A percentile compares a stretch with the other conserved stretches of the same genome.
phyloP scores from a whole-genome alignment of 2,113 vertebrate species.

The Pollachius pollachius region DNA sequence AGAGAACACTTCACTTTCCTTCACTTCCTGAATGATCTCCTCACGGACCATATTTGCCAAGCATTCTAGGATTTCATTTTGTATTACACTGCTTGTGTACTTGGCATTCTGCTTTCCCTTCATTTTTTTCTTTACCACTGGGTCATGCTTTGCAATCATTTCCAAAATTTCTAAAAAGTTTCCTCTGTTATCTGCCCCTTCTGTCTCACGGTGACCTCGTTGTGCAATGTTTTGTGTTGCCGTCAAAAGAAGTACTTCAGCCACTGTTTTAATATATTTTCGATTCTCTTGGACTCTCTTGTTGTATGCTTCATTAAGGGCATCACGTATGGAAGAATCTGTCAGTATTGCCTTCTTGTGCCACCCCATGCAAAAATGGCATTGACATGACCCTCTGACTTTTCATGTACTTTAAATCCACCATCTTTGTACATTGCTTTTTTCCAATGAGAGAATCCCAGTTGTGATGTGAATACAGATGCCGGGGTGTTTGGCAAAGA shows the following conservation, averaged over 20 bases:
- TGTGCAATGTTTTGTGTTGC: constrained; percentile 18
- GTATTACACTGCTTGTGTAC: constrained; percentile 24
- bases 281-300: no score
- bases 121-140: constrained; percentile 16
- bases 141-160: constrained; percentile 22
- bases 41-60: not conserved
- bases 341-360: constrained; percentile 11
- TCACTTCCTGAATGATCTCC: not conserved
- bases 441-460: constrained; percentile 21
- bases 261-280: constrained; percentile 27
- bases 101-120: constrained; percentile 27
- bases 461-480: constrained; percentile 4
- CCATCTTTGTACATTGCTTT: constrained; percentile 7
- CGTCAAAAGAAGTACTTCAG: constrained; percentile 20
- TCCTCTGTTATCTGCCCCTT: constrained; percentile 21
- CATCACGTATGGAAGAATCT: constrained; percentile 12
- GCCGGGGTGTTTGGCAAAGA: not conserved
- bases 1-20: not conserved
- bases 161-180: constrained; percentile 29
- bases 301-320: constrained; percentile 16
- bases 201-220: constrained; percentile 13
- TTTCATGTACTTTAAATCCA: constrained; percentile 21
- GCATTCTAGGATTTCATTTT: constrained; percentile 15
- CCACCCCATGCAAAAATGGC: constrained; percentile 27
- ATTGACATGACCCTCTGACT: constrained; percentile 26